Conservation (phyloP, 92 coral and sea anemone genomes). For the Phenganax marumi region DNA sequence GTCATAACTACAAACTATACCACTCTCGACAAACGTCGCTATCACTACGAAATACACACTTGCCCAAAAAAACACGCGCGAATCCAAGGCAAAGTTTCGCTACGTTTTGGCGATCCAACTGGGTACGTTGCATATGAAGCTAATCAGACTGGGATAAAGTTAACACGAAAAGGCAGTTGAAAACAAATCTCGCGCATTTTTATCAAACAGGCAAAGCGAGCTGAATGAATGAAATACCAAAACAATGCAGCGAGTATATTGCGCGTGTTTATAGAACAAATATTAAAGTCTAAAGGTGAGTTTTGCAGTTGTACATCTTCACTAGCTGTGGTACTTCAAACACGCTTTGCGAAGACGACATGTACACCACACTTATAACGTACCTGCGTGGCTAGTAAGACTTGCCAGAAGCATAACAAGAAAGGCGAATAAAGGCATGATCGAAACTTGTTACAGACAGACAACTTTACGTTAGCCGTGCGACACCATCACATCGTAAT, state of each 20-base stretch:
- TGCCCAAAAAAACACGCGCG: neutral
- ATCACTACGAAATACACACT: neutral
- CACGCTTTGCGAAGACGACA: neutral
- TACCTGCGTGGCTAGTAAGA: slow-evolving; percentile 16
- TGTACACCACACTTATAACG: neutral
- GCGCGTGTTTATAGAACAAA: slow-evolving; percentile 42
- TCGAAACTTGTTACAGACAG: slow-evolving; percentile 19
- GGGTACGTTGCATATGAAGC: neutral
- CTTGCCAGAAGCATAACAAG: slow-evolving; percentile 3
- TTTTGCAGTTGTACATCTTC: neutral
- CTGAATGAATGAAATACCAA: slow-evolving; percentile 44
- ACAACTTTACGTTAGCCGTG: slow-evolving; percentile 11
- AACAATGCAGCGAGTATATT: slow-evolving; percentile 28
- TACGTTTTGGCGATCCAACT: neutral
- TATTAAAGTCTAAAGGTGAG: neutral
- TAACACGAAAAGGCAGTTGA: neutral
- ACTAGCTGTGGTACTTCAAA: too few relatives aligned
- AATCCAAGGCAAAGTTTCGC: neutral
- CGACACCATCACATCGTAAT: slow-evolving; percentile 35
- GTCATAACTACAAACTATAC: slow-evolving; percentile 5
- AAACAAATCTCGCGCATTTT: neutral
- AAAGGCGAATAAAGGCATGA: neutral
- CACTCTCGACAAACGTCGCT: neutral
- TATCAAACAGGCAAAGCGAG: slow-evolving; percentile 29
- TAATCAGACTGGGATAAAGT: neutral